Conservation (phyloP, 2,888 invertebrate species). For the Pristionchus entomophagus region DNA sequence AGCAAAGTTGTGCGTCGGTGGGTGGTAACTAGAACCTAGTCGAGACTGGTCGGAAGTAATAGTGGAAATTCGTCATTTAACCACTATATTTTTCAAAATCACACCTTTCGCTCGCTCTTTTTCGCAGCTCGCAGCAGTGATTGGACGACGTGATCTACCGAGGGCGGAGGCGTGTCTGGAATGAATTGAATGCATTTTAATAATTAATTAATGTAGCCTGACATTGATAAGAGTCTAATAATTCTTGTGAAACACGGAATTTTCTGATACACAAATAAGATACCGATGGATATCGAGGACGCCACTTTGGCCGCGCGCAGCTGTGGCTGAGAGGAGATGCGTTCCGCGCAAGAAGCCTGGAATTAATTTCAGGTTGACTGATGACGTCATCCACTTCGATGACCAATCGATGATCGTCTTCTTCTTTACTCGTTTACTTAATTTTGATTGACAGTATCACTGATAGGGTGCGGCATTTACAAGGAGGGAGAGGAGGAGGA, state of each 20-base stretch:
- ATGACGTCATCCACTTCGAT: background rate
- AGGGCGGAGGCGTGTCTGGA: slow-evolving; percentile 42
- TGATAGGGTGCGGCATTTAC: slow-evolving; percentile 1
- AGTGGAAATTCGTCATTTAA: too few species aligned
- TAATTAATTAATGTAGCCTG: too few species aligned
- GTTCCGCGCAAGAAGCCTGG: slow-evolving; percentile 29
- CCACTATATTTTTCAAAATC: background rate
- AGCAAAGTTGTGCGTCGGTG: background rate
- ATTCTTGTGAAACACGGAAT: too few species aligned
- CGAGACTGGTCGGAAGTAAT: too few species aligned
- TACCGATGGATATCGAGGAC: background rate
- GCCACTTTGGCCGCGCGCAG: slow-evolving; percentile 17
- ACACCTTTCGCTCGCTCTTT: background rate
- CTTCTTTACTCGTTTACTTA: background rate
- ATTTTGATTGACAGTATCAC: slow-evolving; percentile 11
- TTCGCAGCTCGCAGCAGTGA: slow-evolving; percentile 28
- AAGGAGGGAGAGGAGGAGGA: background rate
- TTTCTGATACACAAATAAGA: too few species aligned
- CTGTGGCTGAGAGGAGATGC: background rate
- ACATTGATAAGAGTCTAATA: too few species aligned
- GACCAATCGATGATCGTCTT: background rate
- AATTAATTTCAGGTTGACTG: background rate
- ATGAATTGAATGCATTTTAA: background rate
- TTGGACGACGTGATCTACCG: slow-evolving; percentile 36
- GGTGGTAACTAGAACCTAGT: too few species aligned